These are phyloP conservation scores for Barbus barbus DNA, from an alignment of 2,113 vertebrate species.

Conservation along the genomic window DNA sequence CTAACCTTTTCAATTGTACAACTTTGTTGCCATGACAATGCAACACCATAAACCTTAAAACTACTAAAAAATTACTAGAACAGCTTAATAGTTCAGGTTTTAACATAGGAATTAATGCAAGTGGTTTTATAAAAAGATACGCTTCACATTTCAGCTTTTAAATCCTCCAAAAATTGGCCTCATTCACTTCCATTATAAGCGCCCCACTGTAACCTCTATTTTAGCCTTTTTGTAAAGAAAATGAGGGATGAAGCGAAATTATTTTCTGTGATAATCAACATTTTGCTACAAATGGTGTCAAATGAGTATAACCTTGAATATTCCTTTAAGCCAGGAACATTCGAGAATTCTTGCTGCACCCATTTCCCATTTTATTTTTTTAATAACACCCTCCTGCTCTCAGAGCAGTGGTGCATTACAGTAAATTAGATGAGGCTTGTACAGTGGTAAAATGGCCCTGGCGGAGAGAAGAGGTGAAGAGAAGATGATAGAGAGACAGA, in stretches of 20 bases:
- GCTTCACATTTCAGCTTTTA: background rate
- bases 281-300: background rate
- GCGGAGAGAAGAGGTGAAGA: slow-evolving; percentile 12
- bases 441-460: slow-evolving; percentile 34
- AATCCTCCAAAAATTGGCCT: background rate
- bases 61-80: background rate
- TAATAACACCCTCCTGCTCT: slow-evolving; percentile 38
- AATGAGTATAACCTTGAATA: background rate
- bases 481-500: slow-evolving; percentile 15
- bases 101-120: background rate
- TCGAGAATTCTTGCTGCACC: slow-evolving; percentile 36
- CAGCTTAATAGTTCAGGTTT: background rate
- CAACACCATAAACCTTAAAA: background rate
- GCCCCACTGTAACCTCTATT: background rate
- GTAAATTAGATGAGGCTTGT: slow-evolving; percentile 49
- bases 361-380: slow-evolving; percentile 16
- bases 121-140: background rate
- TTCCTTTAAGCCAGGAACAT: background rate
- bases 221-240: background rate
- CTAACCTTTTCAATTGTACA: background rate
- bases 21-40: background rate
- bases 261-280: background rate
- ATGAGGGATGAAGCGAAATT: background rate
- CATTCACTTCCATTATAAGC: background rate
- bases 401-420: slow-evolving; percentile 43